Percentiles rank a stretch among this genome's conserved stretches.
These are phyloP conservation scores for Chloebia gouldiae DNA, from an alignment of 2,113 vertebrate genomes.

Conservation along the genomic window DNA sequence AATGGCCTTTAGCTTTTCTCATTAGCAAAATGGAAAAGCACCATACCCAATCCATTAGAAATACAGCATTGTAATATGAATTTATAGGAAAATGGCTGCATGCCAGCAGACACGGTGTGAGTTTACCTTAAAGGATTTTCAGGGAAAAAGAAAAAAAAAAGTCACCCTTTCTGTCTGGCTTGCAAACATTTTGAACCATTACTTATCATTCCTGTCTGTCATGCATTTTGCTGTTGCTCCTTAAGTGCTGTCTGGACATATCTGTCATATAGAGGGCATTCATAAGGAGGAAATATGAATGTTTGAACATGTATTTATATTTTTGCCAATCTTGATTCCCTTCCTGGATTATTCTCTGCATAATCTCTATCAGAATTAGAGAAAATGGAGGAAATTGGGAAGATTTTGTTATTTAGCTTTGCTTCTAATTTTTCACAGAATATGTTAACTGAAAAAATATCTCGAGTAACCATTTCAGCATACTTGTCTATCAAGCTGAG, in stretches of 20 bases:
- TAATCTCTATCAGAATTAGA: not conserved
- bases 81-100: constrained; percentile 71
- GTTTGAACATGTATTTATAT: constrained; percentile 5
- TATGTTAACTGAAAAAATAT: not conserved
- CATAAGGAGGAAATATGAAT: constrained; percentile 6
- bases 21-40: constrained; percentile 82
- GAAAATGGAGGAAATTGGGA: not conserved
- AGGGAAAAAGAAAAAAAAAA: not conserved
- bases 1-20: constrained; percentile 85
- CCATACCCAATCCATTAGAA: constrained; percentile 82
- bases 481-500: not conserved
- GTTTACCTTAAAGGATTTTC: constrained; percentile 69
- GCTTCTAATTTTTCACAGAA: constrained; percentile 25
- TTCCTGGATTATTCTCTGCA: not conserved
- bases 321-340: not conserved
- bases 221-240: constrained; percentile 23
- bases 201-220: constrained; percentile 10
- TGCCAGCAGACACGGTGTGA: constrained; percentile 58
- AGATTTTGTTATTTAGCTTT: not conserved
- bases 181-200: constrained; percentile 27
- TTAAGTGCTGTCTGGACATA: constrained; percentile 53
- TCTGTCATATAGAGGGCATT: constrained; percentile 40
- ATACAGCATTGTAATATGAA: constrained; percentile 76
- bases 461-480: not conserved
- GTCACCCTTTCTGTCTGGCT: constrained; percentile 10